Percentiles rank a stretch among this genome's conserved stretches.
These are phyloP conservation scores for Drosophila dunni DNA, from an alignment of 1,140 invertebrate genomes.

Conservation along the genomic window DNA sequence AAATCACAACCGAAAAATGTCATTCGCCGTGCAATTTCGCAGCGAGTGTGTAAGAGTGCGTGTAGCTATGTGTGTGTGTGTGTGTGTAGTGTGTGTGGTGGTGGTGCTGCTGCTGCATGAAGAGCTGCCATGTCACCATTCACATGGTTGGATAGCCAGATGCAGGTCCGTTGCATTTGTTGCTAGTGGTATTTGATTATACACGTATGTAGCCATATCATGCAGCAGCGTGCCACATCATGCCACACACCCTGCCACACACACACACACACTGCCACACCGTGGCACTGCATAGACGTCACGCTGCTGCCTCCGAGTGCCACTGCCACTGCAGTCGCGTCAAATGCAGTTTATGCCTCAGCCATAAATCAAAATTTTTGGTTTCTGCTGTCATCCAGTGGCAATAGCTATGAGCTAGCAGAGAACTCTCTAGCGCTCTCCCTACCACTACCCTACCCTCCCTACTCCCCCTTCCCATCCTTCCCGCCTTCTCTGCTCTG, in stretches of 20 bases:
- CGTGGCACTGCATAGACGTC: slow-evolving; percentile 21
- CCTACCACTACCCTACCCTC: neutral
- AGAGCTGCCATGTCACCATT: slow-evolving; percentile 74
- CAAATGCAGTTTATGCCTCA: slow-evolving; percentile 80
- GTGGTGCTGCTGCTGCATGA: slow-evolving; percentile 16
- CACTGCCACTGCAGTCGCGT: slow-evolving; percentile 50
- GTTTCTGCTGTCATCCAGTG: slow-evolving; percentile 76
- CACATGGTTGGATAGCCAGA: slow-evolving; percentile 63
- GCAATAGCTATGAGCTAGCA: slow-evolving; percentile 58
- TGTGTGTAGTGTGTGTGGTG: slow-evolving; percentile 20
- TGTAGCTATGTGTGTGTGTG: slow-evolving; percentile 23
- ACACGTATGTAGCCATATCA: slow-evolving; percentile 71
- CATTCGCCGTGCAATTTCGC: slow-evolving; percentile 71
- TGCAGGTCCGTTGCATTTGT: slow-evolving; percentile 63
- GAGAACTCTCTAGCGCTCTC: slow-evolving; percentile 8
- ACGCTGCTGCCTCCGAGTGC: neutral
- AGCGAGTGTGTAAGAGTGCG: neutral
- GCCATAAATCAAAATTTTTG: slow-evolving; percentile 82
- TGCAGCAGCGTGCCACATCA: slow-evolving; percentile 39
- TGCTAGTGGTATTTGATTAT: slow-evolving; percentile 77
- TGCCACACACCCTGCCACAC: neutral
- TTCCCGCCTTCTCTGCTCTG: slow-evolving; percentile 5
- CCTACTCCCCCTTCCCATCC: neutral
- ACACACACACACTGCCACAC: neutral
- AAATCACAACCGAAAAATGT: slow-evolving; percentile 60